Evolutionary conservation across 2,797 vertebrate genomes (phyloP).

Genomic region (Valencia hispanica): DNA sequence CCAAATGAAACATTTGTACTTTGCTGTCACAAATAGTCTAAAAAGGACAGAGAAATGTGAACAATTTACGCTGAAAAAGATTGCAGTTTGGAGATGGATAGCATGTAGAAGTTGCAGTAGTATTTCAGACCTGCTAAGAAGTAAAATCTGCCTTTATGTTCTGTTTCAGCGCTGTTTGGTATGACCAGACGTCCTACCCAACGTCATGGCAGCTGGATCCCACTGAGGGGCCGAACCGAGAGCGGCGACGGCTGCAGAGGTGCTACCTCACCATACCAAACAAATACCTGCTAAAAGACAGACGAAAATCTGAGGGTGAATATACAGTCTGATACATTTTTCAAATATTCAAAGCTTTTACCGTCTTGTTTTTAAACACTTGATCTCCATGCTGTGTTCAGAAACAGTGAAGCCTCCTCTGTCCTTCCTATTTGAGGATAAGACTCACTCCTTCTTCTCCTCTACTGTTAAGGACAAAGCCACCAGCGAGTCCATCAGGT

Average conservation of each 20-base stretch:
- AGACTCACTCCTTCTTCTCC: conserved; percentile 96
- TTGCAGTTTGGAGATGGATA: neutral
- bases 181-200: conserved; percentile 92
- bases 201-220: conserved; percentile 98
- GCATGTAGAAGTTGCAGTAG: neutral
- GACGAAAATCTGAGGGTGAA: conserved; percentile 91
- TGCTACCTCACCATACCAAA: conserved; percentile 98
- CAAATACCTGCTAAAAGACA: conserved; percentile 95
- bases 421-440: conserved; percentile 96
- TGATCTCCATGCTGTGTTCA: conserved; percentile 57
- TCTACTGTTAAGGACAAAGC: conserved; percentile 99
- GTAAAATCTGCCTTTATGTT: conserved; percentile 2
- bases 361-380: neutral
- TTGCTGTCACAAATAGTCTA: neutral
- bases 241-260: conserved; percentile 93
- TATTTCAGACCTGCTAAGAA: neutral
- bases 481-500: conserved; percentile 98
- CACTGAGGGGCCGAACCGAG: conserved; percentile 96
- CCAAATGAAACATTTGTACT: neutral
- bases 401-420: conserved; percentile 89
- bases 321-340: neutral
- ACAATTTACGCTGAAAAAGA: neutral
- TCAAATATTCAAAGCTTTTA: neutral
- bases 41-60: neutral
- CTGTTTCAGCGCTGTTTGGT: conserved; percentile 91